Evolutionary conservation across 2,797 vertebrate genomes (phyloP).

Genomic region (Psittacula echo): DNA sequence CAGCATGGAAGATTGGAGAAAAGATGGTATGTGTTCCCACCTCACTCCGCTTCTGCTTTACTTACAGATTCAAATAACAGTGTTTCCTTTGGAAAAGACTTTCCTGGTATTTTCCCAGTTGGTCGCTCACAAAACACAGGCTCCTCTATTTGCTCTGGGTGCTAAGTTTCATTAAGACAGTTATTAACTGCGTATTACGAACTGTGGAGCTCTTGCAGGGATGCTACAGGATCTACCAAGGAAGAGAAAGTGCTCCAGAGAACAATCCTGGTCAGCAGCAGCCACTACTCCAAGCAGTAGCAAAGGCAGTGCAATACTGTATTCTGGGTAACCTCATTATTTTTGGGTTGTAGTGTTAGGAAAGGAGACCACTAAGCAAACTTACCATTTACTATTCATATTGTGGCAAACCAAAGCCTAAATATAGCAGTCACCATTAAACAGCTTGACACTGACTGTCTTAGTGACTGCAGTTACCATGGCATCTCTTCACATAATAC

Average conservation of each 20-base stretch:
- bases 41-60: background rate
- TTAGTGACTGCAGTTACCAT: background rate
- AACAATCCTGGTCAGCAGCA: background rate
- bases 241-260: background rate
- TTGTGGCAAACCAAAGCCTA: background rate
- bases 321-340: background rate
- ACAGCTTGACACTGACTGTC: background rate
- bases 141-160: background rate
- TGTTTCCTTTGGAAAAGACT: background rate
- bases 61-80: background rate
- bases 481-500: background rate
- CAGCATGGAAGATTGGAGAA: background rate
- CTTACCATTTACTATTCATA: background rate
- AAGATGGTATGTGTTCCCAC: accelerated
- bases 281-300: accelerated
- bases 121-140: background rate
- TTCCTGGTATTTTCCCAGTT: background rate
- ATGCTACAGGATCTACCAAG: background rate
- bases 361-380: background rate
- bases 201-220: background rate
- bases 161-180: background rate
- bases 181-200: background rate
- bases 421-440: background rate
- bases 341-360: background rate
- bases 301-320: background rate